Evolutionary conservation across 2,797 vertebrate genomes (phyloP).

Genomic region (Acanthopagrus latus): DNA sequence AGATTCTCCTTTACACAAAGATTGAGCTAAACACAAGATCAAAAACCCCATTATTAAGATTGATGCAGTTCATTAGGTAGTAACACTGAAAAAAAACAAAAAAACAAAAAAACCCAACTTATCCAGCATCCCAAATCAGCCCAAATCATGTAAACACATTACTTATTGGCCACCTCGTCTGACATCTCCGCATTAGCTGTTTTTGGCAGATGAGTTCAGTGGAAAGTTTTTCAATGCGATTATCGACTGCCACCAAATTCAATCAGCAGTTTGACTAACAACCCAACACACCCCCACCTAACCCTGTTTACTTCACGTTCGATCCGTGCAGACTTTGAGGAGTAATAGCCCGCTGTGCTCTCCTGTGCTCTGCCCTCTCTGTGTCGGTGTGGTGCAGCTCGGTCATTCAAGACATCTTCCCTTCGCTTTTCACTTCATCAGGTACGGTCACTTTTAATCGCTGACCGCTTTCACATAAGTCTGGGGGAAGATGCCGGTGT

Average conservation of each 20-base stretch:
- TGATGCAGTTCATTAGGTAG: slow-evolving; percentile 2
- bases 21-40: neutral
- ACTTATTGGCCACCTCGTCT: neutral
- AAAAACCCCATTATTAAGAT: slow-evolving; percentile 11
- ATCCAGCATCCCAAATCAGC: slow-evolving; percentile 11
- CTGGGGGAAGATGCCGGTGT: slow-evolving; percentile 92
- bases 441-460: slow-evolving; percentile 86
- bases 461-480: slow-evolving; percentile 91
- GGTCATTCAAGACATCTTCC: neutral
- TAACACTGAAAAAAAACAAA: neutral
- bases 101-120: no score
- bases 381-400: neutral
- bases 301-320: neutral
- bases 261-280: neutral
- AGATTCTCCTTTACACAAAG: neutral
- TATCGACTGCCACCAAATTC: neutral
- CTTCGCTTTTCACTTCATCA: slow-evolving; percentile 2
- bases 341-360: neutral
- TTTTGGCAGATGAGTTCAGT: neutral
- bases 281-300: neutral
- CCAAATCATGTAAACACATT: slow-evolving; percentile 5
- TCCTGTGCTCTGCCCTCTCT: neutral
- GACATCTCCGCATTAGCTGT: slow-evolving; percentile 3
- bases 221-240: neutral
- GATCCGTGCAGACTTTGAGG: neutral